phyloP scores from a whole-genome alignment of 2,888 invertebrate species.

The Embidobia sp. region DNA sequence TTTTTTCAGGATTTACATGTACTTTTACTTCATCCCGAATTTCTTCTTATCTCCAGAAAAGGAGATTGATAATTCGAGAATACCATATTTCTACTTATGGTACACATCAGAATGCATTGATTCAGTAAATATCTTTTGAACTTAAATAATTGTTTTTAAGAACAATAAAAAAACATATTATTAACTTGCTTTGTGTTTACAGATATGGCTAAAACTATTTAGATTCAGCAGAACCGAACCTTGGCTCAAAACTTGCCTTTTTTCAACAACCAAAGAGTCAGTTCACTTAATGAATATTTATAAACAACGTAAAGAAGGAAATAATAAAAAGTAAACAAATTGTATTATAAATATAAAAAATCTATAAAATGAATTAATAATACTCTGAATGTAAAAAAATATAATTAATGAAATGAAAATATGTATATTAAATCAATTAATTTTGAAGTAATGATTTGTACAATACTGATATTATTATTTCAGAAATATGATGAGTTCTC shows the following conservation, averaged over 20 bases:
- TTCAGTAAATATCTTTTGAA: conserved; percentile 67
- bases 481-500: conserved; percentile 20
- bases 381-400: background rate
- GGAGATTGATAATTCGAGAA: conserved; percentile 58
- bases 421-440: no score
- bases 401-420: background rate
- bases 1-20: conserved; percentile 71
- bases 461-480: background rate
- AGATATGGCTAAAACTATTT: conserved; percentile 37
- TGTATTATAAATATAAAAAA: background rate
- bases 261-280: conserved; percentile 71
- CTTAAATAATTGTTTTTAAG: conserved; percentile 4
- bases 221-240: conserved; percentile 38
- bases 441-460: no score
- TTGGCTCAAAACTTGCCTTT: conserved; percentile 54
- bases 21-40: conserved; percentile 71
- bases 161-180: background rate
- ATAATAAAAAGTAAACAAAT: conserved; percentile 60
- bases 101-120: conserved; percentile 71
- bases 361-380: background rate
- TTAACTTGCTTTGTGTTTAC: conserved; percentile 1
- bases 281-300: conserved; percentile 71
- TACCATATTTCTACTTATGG: conserved; percentile 72
- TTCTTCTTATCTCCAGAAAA: conserved; percentile 67
- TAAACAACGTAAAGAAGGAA: conserved; percentile 68